Base-by-base conservation (phyloP, 2,113 vertebrate species). In the Chamaetylas fuelleborni region DNA sequence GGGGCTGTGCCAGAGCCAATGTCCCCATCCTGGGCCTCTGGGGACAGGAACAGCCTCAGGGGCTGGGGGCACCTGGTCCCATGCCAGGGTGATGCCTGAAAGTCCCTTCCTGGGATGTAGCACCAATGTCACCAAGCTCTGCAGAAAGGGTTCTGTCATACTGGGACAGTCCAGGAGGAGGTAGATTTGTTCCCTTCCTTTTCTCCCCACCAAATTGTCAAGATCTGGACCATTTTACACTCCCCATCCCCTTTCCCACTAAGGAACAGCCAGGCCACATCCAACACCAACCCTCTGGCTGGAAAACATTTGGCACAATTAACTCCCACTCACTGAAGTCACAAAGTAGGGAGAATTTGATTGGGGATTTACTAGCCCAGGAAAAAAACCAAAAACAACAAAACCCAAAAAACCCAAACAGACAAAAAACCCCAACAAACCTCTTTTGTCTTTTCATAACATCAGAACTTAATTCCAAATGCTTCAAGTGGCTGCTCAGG, bases 11-110 rank as follows among this genome's bases (percentile, higher is more conserved):
- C 51, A 50, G 36, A 36, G 97, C 82, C 57, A 62, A 0, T 33
- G 33, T 2, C 33, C 19, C 33, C 57, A 62, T 45, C 13, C 67
- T 33, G 47, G 13, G 58, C 11, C 60, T 48, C 19, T 56, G 60
- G 42, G 42, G 29, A 65, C 42, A 47, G 26, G 48, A 26, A 8
- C 40, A 36, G 56, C n/a, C 33, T 31, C 66, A 28, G 60, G 48
- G 50, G 33, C 43, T 22, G 28, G 16, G 26, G 24, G 7, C 31
- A 48, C 7, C 0, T 0, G 0, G 28, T 34, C 9, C 40, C 42
- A 65, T 0, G 1, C 6, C 1, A 0, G 23, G 18, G 60, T 53
- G 67, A 72, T 25, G 57, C 47, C 47, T 26, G 26, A 45, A 36
- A 62, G 22, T 5, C 18, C 12, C 9, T 53, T 54, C 6, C 23